Base-by-base conservation (phyloP, 1,140 invertebrate genomes). In the Hylaeus volcanicus region DNA sequence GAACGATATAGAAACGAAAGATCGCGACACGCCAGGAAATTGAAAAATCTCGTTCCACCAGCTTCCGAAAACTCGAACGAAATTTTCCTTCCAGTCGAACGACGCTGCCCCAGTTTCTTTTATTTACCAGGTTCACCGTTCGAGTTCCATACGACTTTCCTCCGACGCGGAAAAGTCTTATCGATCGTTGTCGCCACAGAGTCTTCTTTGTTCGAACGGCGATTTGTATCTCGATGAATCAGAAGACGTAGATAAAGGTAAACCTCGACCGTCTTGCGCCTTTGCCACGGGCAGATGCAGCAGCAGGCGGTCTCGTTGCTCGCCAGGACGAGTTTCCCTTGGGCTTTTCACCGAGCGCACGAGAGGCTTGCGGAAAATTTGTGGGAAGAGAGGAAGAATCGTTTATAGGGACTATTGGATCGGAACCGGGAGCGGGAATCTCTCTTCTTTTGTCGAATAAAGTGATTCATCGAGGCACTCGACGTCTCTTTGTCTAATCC, bases 11-110 rank as follows among this genome's bases (percentile, higher is more conserved):
- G 45, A 74, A 61, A 55, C 75, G 72, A n/a, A 48, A 84, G 66
- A 82, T 84, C 73, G 66, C 77, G 72, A 8, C 37, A 48, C 53
- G 6, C 51, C 81, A 53, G 84, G 85, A 86, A 86, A 86, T 83
- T 86, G 70, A 85, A 86, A 85, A 86, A 85, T 86, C 78, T 73
- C 72, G 66, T 43, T 1, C 8, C 45, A 1, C 45, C 45, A 26
- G 26, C 26, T 26, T 48, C 8, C 45, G 45, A 48, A 48, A 48
- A 48, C 45, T 8, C 45, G 1, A 48, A 48, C 8, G 53, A n/a
- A 60, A 15, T 60, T 60, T n/a, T 60, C 5, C 15, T 15, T 8
- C 55, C 55, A 3, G n/a, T n/a, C 55, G 37, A 63, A 61, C 60
- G 60, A 37, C 5, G 37, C 26, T 1, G 15, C 3, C 11, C 15